Evolutionary conservation across 2,888 invertebrate species (phyloP).

Genomic region (Zhuqinia jingwanae): DNA sequence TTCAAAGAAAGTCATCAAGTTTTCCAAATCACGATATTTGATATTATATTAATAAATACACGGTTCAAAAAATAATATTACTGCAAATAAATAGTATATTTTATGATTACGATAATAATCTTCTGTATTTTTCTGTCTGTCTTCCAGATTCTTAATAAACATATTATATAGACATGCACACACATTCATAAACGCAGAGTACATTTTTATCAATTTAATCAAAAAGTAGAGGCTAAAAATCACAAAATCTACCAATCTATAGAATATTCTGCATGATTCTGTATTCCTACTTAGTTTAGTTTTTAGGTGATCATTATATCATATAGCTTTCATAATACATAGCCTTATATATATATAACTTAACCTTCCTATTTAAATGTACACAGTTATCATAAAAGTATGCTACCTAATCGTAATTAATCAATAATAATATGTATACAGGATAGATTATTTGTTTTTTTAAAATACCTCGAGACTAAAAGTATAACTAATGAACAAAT

Average conservation of each 20-base stretch:
- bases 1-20: conserved; percentile 47
- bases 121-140: conserved; percentile 33
- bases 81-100: conserved; percentile 50
- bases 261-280: background rate
- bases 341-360: too few species aligned
- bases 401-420: background rate
- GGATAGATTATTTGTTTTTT: background rate
- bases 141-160: conserved; percentile 5
- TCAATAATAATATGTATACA: background rate
- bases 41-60: background rate
- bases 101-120: background rate
- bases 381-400: background rate
- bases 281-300: background rate
- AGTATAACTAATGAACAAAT: conserved; percentile 20
- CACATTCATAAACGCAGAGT: background rate
- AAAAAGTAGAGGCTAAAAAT: conserved; percentile 14
- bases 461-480: background rate
- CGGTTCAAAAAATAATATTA: background rate
- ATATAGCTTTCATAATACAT: background rate
- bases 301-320: background rate
- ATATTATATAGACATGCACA: conserved; percentile 9
- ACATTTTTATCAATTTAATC: background rate
- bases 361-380: background rate
- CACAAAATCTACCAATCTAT: conserved; percentile 16
- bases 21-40: conserved; percentile 57